Evolutionary conservation across 2,888 invertebrate genomes (phyloP).

Genomic region (Nomada fucata): DNA sequence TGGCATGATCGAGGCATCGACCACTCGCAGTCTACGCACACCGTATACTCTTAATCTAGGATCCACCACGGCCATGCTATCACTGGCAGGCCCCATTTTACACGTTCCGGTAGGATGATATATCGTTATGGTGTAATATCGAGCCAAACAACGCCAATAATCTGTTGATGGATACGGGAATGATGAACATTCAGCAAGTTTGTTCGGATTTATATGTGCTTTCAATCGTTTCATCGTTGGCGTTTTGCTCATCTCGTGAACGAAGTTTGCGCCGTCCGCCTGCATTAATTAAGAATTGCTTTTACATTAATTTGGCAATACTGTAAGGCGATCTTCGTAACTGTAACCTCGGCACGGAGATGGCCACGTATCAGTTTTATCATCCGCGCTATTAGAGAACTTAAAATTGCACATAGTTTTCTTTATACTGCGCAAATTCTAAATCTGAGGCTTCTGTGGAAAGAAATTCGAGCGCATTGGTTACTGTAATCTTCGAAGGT

Average conservation of each 20-base stretch:
- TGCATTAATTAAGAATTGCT: not conserved
- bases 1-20: constrained; percentile 94
- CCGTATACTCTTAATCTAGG: constrained; percentile 89
- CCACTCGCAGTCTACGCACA: constrained; percentile 88
- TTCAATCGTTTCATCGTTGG: constrained; percentile 28
- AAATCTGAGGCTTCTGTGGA: no score
- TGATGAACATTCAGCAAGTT: constrained; percentile 28
- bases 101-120: constrained; percentile 93
- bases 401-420: no score
- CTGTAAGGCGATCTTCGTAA: not conserved
- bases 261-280: constrained; percentile 43
- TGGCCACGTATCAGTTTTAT: no score
- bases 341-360: not conserved
- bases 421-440: no score
- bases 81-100: constrained; percentile 90
- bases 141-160: constrained; percentile 91
- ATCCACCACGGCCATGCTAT: constrained; percentile 77
- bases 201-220: constrained; percentile 34
- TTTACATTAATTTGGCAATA: not conserved
- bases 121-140: constrained; percentile 91
- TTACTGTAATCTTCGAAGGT: no score
- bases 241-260: constrained; percentile 18
- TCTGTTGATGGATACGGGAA: constrained; percentile 17
- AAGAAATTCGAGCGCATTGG: no score
- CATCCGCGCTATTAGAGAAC: no score